These are phyloP conservation scores for Lepisosteus osseus DNA, from an alignment of 2,113 vertebrate genomes.

Conservation along the genomic window DNA sequence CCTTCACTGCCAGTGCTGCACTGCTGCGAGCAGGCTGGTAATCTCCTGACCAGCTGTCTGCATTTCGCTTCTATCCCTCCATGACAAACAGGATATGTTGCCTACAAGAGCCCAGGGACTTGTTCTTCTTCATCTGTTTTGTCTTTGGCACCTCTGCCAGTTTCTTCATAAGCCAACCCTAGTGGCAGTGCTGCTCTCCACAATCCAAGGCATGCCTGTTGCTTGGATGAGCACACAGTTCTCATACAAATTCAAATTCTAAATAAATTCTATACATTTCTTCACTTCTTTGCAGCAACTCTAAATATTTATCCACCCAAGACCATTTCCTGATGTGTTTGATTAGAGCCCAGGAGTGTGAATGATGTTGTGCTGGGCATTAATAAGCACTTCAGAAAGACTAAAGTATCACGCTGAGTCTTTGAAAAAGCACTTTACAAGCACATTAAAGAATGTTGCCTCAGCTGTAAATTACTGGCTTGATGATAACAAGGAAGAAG, in stretches of 20 bases:
- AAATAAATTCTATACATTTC: no score
- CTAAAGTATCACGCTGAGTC: not conserved
- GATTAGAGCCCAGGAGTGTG: not conserved
- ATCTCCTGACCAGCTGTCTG: constrained; percentile 27
- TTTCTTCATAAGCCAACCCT: constrained; percentile 21
- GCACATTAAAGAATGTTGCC: not conserved
- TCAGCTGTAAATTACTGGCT: not conserved
- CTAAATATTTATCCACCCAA: no score
- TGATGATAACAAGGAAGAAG: not conserved
- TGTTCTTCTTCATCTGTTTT: constrained; percentile 36
- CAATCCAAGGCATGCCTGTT: no score
- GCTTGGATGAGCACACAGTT: no score
- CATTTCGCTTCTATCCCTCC: constrained; percentile 39
- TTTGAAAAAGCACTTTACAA: not conserved
- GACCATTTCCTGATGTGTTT: not conserved
- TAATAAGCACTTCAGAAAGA: not conserved
- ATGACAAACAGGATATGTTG: constrained; percentile 58
- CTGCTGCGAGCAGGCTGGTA: constrained; percentile 14
- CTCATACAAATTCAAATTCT: no score
- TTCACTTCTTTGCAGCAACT: no score
- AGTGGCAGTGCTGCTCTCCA: constrained; percentile 10
- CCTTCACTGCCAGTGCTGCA: constrained; percentile 5
- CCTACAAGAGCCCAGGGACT: constrained; percentile 47
- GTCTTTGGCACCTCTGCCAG: constrained; percentile 22
- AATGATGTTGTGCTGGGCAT: not conserved